A percentile compares a stretch with the other conserved stretches of the same genome.
phyloP scores from a whole-genome alignment of 2,888 invertebrate genomes.

The Pantelozetes paolii region DNA sequence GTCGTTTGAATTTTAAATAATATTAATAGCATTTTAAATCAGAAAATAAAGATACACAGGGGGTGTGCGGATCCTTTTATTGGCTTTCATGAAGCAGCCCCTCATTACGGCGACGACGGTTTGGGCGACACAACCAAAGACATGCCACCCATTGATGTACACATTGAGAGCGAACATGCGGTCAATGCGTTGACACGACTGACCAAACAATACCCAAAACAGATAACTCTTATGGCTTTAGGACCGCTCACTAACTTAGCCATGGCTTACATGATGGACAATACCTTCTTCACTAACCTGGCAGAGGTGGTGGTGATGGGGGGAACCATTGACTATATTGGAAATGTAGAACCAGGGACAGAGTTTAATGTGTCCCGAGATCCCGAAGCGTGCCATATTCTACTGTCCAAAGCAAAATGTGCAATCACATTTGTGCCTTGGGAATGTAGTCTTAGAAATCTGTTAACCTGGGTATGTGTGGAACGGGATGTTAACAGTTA shows the following conservation, averaged over 20 bases:
- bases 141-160: constrained; percentile 34
- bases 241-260: constrained; percentile 56
- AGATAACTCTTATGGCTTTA: constrained; percentile 50
- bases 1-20: too few species aligned
- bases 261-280: constrained; percentile 53
- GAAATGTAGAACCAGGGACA: constrained; percentile 61
- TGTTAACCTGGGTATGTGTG: constrained; percentile 51
- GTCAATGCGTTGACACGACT: constrained; percentile 48
- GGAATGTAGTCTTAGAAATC: constrained; percentile 58
- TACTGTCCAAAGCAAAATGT: constrained; percentile 59
- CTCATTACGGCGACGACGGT: constrained; percentile 46
- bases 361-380: constrained; percentile 74
- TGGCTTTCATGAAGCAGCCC: constrained; percentile 48
- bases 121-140: constrained; percentile 46
- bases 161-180: constrained; percentile 47
- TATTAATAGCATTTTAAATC: not conserved
- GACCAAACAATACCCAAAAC: constrained; percentile 48
- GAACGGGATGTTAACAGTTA: not conserved
- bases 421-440: constrained; percentile 65
- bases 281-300: constrained; percentile 50
- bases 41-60: not conserved
- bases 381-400: constrained; percentile 70
- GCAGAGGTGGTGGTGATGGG: constrained; percentile 45
- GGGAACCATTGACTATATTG: constrained; percentile 53
- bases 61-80: constrained; percentile 47